Evolutionary conservation across 2,113 vertebrate species (phyloP), one percentile per base, ranked within the genome.

Genomic region (Dicerorhinus sumatrensis): DNA sequence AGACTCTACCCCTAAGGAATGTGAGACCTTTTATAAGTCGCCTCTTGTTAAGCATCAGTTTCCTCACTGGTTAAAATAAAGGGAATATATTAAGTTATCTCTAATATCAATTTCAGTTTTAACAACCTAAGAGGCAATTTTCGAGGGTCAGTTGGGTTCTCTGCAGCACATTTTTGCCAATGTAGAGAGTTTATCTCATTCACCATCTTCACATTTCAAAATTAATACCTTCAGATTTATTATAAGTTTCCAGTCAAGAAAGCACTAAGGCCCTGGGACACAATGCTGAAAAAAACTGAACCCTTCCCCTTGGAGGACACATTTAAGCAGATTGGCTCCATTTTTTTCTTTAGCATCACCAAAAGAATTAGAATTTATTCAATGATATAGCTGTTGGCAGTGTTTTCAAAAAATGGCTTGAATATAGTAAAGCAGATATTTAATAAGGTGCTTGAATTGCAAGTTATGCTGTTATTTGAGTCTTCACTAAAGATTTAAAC

Each of bases 401-500:
- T 36, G 25, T 89, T 82, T 56, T 80, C 17, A 91, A 91, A 84
- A 65, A 77, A 14, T 62, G 12, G 1, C 23, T 77, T 88, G 27
- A 77, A 51, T 42, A 21, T 88, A 65, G 16, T 58, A 25, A 63
- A 85, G 27, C n/a, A 16, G 29, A 46, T 54, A 87, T 88, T 91
- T 94, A 89, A 36, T 42, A 89, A 51, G 31, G 6, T 10, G 2
- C 33, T 83, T 80, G 29, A 80, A 67, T 65, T 95, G 14, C 9
- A 96, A 89, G 62, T 51, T 83, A 60, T 1, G 8, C 56, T 75
- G 20, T 84, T 84, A 83, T 54, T 70, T 29, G 46, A 93, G 18
- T 89, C 20, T 60, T 95, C 48, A 31, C 23, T 84, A 96, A 75
- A 92, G n/a, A 33, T 69, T 79, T 93, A 93, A 96, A 97, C 20